Base-by-base conservation (phyloP, 1,140 invertebrate species). In the Heterodera schachtii region DNA sequence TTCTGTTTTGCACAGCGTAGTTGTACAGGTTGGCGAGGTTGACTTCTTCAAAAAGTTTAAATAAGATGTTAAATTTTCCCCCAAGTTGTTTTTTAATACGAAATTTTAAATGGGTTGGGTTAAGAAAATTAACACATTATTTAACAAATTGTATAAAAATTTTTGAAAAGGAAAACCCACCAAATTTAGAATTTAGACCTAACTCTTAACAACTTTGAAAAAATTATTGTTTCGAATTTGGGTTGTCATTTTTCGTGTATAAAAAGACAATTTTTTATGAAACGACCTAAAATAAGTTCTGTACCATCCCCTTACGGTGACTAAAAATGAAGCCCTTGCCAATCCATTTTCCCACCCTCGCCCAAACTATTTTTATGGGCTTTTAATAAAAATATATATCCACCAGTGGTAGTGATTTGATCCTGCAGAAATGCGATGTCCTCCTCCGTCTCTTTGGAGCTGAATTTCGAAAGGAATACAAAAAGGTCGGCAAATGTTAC, bases 341-440 rank as follows among this genome's bases (percentile, higher is more conserved):
- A 46, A 19, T 31, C 31, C 31, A 31, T 31, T 31, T 31, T 31
- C 1, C 31, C 31, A 31, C 31, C 31, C 31, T 31, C 31, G 31
- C 31, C 31, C 31, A 31, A 31, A 31, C 31, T 31, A 31, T 31
- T 31, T 31, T 31, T 31, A 31, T 73, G 44, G 44, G 47, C 31
- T 31, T 31, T 31, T 46, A 73, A 73, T 11, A 52, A 52, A 6
- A 8, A 52, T 8, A 52, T 11, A 6, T 8, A 52, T 11, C 49
- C 6, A 78, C 77, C 77, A 73, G 95, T 96, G 11, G 96, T 98
- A 8, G 97, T 98, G 89, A 96, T 94, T 91, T 98, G 97, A 93
- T 98, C 96, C 88, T 95, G 87, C 78, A 95, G 92, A 91, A 95
- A 96, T 90, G 95, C 95, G 82, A 98, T 93, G 92, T 98, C 96